Conservation (phyloP, 2,888 invertebrate species). For the Deilephila elpenor region DNA sequence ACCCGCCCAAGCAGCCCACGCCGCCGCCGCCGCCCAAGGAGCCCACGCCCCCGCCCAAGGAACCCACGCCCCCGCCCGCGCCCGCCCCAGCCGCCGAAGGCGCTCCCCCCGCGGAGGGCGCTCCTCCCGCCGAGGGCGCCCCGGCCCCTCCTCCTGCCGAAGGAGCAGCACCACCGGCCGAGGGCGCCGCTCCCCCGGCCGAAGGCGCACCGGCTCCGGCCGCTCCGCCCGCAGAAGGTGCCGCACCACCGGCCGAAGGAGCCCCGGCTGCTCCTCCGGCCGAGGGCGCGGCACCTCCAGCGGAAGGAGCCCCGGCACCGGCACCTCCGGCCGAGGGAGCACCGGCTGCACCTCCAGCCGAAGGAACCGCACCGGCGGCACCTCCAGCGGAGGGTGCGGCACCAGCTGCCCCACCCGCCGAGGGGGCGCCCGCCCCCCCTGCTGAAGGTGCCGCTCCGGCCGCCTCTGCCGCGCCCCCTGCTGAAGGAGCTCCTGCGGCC, state of each 20-base stretch:
- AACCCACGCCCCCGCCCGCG: slow-evolving; percentile 52
- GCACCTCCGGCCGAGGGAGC: slow-evolving; percentile 44
- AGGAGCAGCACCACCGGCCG: not conserved
- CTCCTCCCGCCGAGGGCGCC: slow-evolving; percentile 37
- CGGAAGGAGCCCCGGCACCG: slow-evolving; percentile 51
- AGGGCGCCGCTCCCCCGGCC: slow-evolving; percentile 37
- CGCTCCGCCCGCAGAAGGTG: slow-evolving; percentile 53
- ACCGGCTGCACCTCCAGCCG: slow-evolving; percentile 48
- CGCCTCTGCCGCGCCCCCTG: slow-evolving; percentile 51
- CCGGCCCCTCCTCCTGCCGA: slow-evolving; percentile 4
- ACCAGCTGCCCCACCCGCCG: slow-evolving; percentile 40
- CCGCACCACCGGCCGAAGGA: slow-evolving; percentile 43
- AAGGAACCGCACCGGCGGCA: slow-evolving; percentile 33
- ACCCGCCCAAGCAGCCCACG: slow-evolving; percentile 45
- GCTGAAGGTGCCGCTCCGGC: slow-evolving; percentile 52
- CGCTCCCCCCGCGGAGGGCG: slow-evolving; percentile 39
- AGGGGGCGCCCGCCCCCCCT: slow-evolving; percentile 48
- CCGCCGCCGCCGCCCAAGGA: slow-evolving; percentile 52
- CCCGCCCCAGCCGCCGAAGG: slow-evolving; percentile 56
- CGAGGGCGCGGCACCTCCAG: slow-evolving; percentile 54
- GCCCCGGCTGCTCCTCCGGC: slow-evolving; percentile 59
- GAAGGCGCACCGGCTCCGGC: slow-evolving; percentile 40
- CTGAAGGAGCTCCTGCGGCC: slow-evolving; percentile 55
- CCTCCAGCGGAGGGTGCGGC: slow-evolving; percentile 31
- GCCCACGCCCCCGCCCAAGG: slow-evolving; percentile 43